Percentiles rank a stretch among this genome's conserved stretches.
These are phyloP conservation scores for Taxidea taxus DNA, from an alignment of 2,113 vertebrate genomes.

Conservation along the genomic window DNA sequence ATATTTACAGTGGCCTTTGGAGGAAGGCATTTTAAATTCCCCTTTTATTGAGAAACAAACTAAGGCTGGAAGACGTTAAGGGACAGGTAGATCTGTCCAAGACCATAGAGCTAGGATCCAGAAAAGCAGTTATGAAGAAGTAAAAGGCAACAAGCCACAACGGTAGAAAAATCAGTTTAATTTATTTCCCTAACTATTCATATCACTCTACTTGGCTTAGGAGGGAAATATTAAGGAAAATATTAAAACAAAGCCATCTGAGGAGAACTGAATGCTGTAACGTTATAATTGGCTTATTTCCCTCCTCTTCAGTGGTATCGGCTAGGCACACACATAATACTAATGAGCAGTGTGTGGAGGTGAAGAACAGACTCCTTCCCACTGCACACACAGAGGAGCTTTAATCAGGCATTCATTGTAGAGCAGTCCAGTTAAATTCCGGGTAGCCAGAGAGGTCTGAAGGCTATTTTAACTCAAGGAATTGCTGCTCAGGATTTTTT, in stretches of 20 bases:
- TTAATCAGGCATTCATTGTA: neutral
- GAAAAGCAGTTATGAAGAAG: neutral
- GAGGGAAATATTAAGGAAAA: neutral
- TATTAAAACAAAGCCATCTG: neutral
- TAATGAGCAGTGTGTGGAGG: neutral
- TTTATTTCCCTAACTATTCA: neutral
- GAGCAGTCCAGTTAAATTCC: neutral
- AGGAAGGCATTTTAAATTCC: neutral
- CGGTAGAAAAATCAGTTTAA: neutral
- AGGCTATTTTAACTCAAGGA: constrained; percentile 32
- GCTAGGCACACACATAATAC: neutral
- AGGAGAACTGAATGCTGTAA: neutral
- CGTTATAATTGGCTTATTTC: neutral
- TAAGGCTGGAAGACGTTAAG: neutral
- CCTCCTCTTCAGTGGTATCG: neutral
- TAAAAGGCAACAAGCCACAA: neutral
- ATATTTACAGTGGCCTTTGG: neutral
- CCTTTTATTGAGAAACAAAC: constrained; percentile 1
- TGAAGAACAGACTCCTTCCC: neutral
- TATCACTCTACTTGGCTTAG: neutral
- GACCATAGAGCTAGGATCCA: neutral
- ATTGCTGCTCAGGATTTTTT: neutral
- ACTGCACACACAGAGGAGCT: neutral
- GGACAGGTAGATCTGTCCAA: neutral
- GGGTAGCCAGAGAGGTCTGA: neutral